phyloP scores from a whole-genome alignment of 2,888 invertebrate genomes.

The Caenorhabditis virilis region DNA sequence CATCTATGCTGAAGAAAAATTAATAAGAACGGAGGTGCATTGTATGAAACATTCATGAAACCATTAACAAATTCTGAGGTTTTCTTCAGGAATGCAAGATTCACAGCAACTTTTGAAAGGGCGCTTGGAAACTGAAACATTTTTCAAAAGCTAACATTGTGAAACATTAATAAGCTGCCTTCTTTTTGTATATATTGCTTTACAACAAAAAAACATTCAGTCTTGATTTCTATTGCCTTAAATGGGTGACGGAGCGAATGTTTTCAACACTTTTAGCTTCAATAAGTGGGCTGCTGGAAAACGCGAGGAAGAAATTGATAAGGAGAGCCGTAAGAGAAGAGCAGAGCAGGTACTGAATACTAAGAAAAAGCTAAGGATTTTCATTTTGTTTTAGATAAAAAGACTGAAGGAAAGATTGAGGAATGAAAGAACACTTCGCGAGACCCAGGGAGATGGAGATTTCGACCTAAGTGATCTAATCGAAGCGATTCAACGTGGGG shows the following conservation, averaged over 20 bases:
- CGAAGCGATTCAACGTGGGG: slow-evolving; percentile 52
- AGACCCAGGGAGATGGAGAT: slow-evolving; percentile 48
- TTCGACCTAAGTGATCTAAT: slow-evolving; percentile 53
- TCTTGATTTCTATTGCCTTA: background rate
- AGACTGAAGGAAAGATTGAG: slow-evolving; percentile 53
- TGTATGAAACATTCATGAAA: too few relatives aligned
- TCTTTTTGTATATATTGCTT: too few relatives aligned
- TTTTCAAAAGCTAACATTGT: too few relatives aligned
- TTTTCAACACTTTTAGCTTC: slow-evolving; percentile 58
- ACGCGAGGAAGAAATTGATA: slow-evolving; percentile 57
- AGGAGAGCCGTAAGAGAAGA: slow-evolving; percentile 48
- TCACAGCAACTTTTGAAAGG: too few relatives aligned
- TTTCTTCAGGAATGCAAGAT: too few relatives aligned
- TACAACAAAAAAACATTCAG: too few relatives aligned
- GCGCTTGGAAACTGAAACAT: too few relatives aligned
- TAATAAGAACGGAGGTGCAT: too few relatives aligned
- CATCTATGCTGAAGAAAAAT: too few relatives aligned
- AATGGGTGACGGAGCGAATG: slow-evolving; percentile 51
- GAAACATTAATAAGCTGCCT: too few relatives aligned
- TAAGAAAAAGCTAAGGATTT: background rate
- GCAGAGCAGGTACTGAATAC: slow-evolving; percentile 42
- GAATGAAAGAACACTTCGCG: slow-evolving; percentile 48
- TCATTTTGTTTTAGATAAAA: slow-evolving; percentile 43
- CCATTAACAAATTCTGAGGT: too few relatives aligned
- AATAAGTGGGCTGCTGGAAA: slow-evolving; percentile 58